A percentile compares a stretch with the other conserved stretches of the same genome.
Evolutionary conservation across 92 coral and sea anemone species (phyloP).

Genomic region (Meandrina meandrites): DNA sequence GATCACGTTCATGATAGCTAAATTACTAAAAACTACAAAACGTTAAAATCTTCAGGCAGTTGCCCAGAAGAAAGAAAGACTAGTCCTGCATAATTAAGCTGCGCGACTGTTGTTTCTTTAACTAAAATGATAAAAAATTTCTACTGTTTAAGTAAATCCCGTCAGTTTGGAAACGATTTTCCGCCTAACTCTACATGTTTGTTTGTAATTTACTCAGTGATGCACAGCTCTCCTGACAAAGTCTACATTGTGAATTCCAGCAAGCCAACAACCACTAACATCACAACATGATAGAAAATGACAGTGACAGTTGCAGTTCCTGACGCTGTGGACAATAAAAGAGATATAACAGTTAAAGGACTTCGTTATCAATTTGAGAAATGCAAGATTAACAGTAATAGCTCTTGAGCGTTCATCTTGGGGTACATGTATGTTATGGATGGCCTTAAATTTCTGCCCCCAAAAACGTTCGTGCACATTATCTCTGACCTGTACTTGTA

Average conservation of each 20-base stretch:
- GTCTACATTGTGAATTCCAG: slow-evolving; percentile 16
- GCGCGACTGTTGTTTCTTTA: background rate
- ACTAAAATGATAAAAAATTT: too few relatives aligned
- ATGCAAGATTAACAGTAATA: too few relatives aligned
- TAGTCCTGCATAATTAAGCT: too few relatives aligned
- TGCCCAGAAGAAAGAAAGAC: too few relatives aligned
- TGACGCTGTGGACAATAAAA: slow-evolving; percentile 5
- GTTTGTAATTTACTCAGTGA: background rate
- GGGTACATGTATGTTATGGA: too few relatives aligned
- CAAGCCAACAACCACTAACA: slow-evolving; percentile 4
- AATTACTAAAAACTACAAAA: too few relatives aligned
- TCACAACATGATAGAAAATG: background rate
- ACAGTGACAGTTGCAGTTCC: slow-evolving; percentile 11
- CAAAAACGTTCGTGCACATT: too few relatives aligned
- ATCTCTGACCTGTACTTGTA: too few relatives aligned
- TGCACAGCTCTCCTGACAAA: background rate
- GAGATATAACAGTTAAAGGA: background rate
- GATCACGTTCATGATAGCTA: too few relatives aligned
- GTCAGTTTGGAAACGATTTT: background rate
- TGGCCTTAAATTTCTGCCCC: too few relatives aligned
- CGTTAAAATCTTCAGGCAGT: too few relatives aligned
- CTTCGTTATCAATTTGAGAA: background rate
- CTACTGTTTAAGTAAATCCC: background rate
- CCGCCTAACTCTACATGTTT: background rate
- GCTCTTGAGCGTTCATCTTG: too few relatives aligned